These are phyloP conservation scores for Scrobipalpa costella DNA, from an alignment of 2,888 invertebrate species.

Conservation along the genomic window DNA sequence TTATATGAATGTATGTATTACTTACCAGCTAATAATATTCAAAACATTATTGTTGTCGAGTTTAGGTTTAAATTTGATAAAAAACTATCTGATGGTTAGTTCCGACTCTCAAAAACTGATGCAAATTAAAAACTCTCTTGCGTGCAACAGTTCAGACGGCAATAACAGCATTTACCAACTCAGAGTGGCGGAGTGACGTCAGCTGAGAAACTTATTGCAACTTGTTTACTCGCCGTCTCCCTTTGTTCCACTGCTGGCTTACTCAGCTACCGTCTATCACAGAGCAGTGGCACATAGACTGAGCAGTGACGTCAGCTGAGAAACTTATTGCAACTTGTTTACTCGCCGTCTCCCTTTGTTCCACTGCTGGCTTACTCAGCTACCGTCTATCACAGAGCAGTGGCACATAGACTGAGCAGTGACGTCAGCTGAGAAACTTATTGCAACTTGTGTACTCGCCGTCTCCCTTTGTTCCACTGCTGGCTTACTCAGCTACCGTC, in stretches of 20 bases:
- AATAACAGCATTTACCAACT: slow-evolving; percentile 57
- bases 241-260: slow-evolving; percentile 58
- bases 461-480: no score
- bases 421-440: no score
- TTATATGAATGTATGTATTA: no score
- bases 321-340: slow-evolving; percentile 77
- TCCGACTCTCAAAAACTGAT: no score
- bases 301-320: slow-evolving; percentile 51
- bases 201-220: slow-evolving; percentile 70
- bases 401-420: no score
- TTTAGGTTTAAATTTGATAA: no score
- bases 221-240: slow-evolving; percentile 72
- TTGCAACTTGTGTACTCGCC: no score
- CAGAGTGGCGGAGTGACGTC: slow-evolving; percentile 48
- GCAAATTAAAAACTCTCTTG: slow-evolving; percentile 40
- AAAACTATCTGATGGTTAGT: no score
- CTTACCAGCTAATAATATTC: neutral
- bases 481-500: no score
- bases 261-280: neutral
- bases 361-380: slow-evolving; percentile 36
- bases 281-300: neutral
- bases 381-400: neutral
- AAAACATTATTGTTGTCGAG: neutral
- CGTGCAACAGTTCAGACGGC: slow-evolving; percentile 48
- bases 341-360: slow-evolving; percentile 70